Percentiles rank a stretch among this genome's conserved stretches.
These are phyloP conservation scores for Scaptomyza cyrtandrae DNA, from an alignment of 2,888 invertebrate species.

Conservation along the genomic window DNA sequence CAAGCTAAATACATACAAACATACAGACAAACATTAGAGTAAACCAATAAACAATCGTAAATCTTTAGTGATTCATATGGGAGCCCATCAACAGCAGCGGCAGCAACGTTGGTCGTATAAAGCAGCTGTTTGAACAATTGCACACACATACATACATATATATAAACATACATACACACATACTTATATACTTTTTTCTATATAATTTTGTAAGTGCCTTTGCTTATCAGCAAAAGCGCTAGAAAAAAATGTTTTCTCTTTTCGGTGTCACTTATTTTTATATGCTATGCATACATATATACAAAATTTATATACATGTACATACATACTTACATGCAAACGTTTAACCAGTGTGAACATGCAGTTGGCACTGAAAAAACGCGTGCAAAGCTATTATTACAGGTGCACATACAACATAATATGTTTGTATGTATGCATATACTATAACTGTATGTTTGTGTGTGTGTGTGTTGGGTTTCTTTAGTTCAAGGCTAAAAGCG, in stretches of 20 bases:
- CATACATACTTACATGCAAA: background rate
- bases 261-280: slow-evolving; percentile 70
- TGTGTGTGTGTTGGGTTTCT: slow-evolving; percentile 11
- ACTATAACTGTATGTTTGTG: background rate
- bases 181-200: slow-evolving; percentile 6
- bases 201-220: slow-evolving; percentile 33
- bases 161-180: slow-evolving; percentile 14
- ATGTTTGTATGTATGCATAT: background rate
- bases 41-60: slow-evolving; percentile 45
- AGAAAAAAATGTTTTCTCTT: slow-evolving; percentile 67
- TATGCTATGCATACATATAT: slow-evolving; percentile 48
- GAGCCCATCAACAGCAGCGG: slow-evolving; percentile 22
- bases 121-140: slow-evolving; percentile 45
- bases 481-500: slow-evolving; percentile 42
- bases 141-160: slow-evolving; percentile 26
- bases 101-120: slow-evolving; percentile 33
- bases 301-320: slow-evolving; percentile 11
- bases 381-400: slow-evolving; percentile 47
- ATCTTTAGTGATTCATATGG: slow-evolving; percentile 52
- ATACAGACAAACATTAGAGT: slow-evolving; percentile 18
- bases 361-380: slow-evolving; percentile 34
- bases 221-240: slow-evolving; percentile 72
- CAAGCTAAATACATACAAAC: background rate
- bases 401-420: slow-evolving; percentile 25
- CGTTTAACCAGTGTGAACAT: slow-evolving; percentile 22